phyloP scores from a whole-genome alignment of 2,888 invertebrate genomes.

The Andrena fulva region DNA sequence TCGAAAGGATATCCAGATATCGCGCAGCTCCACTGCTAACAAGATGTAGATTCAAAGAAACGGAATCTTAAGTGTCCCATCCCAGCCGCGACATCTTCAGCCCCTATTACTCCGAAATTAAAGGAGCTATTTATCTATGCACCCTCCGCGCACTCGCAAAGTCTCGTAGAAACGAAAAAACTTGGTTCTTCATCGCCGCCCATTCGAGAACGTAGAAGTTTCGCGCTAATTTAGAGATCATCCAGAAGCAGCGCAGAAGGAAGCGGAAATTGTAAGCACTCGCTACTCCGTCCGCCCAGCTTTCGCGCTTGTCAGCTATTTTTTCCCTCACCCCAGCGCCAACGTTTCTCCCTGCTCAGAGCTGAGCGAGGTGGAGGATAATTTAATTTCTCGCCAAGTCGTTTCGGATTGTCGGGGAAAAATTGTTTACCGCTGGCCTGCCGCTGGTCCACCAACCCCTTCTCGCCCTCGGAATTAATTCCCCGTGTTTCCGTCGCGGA shows the following conservation, averaged over 20 bases:
- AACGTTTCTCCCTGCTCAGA: too few species aligned
- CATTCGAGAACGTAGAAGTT: too few species aligned
- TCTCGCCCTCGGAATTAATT: conserved; percentile 18
- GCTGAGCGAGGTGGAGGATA: conserved; percentile 11
- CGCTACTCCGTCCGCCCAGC: conserved; percentile 5
- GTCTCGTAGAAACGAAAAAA: too few species aligned
- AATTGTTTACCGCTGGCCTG: conserved; percentile 9
- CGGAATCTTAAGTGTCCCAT: too few species aligned
- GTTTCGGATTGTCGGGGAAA: conserved; percentile 18
- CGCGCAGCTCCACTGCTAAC: not conserved
- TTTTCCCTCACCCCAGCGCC: not conserved
- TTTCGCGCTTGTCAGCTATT: not conserved
- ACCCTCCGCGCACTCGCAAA: too few species aligned
- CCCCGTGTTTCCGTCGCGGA: not conserved
- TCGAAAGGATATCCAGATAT: not conserved
- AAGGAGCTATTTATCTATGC: too few species aligned
- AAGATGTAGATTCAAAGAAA: too few species aligned
- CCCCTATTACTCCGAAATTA: too few species aligned
- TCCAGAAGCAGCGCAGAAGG: not conserved
- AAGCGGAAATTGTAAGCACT: not conserved
- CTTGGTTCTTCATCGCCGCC: too few species aligned
- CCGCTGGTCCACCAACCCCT: not conserved
- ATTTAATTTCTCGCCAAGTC: conserved; percentile 20
- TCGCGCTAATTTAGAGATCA: too few species aligned
- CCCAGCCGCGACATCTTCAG: too few species aligned